A percentile compares a stretch with the other conserved stretches of the same genome.
These are phyloP conservation scores for Apodemia zela DNA, from an alignment of 2,888 invertebrate species.

Conservation along the genomic window DNA sequence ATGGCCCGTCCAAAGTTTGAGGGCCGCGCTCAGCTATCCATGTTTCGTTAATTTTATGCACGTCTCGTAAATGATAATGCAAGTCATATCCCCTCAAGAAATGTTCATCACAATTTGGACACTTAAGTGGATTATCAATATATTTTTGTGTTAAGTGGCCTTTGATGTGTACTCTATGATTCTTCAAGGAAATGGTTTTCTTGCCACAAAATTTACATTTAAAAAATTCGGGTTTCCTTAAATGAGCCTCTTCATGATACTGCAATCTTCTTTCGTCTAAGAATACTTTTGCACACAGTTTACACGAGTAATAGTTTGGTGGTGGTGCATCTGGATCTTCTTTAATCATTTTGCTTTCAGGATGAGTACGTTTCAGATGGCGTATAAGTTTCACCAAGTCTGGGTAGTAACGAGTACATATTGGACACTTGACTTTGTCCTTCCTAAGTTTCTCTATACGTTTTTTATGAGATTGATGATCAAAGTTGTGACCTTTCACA, in stretches of 20 bases:
- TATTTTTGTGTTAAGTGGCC: conserved; percentile 62
- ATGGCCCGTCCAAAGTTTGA: conserved; percentile 51
- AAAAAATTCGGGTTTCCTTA: conserved; percentile 64
- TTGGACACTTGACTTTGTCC: conserved; percentile 69
- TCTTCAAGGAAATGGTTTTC: conserved; percentile 62
- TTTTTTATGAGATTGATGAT: conserved; percentile 61
- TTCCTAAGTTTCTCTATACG: conserved; percentile 62
- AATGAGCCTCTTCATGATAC: conserved; percentile 61
- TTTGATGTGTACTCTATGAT: conserved; percentile 65
- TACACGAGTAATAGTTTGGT: conserved; percentile 59
- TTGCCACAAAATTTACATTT: conserved; percentile 74
- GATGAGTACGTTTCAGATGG: conserved; percentile 66
- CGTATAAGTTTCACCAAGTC: conserved; percentile 67
- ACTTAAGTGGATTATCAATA: conserved; percentile 61
- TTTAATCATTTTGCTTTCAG: conserved; percentile 77
- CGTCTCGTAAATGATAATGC: conserved; percentile 66
- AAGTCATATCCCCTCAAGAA: conserved; percentile 65
- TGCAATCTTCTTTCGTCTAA: conserved; percentile 56
- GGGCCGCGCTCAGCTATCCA: conserved; percentile 65
- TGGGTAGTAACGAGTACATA: conserved; percentile 64
- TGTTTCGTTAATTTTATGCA: conserved; percentile 59
- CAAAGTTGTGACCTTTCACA: conserved; percentile 76
- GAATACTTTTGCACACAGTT: conserved; percentile 69
- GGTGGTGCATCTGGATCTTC: conserved; percentile 69
- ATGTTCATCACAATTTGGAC: conserved; percentile 60